These are phyloP conservation scores for Pelagia noctiluca DNA, from an alignment of 30 jellyfish, hydroid and myxozoan genomes.

Conservation along the genomic window DNA sequence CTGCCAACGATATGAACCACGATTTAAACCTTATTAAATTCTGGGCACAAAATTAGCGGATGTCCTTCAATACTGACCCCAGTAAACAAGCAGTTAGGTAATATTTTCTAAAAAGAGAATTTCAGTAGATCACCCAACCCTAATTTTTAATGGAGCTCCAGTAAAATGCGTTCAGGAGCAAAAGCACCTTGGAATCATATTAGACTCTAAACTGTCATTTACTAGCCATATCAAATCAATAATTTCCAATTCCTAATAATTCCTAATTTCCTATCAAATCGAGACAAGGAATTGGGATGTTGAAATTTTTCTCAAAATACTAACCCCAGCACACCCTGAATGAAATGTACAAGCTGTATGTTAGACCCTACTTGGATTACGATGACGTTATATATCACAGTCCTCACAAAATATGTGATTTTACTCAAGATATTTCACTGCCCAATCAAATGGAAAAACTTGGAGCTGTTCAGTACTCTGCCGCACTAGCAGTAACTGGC, in stretches of 20 bases:
- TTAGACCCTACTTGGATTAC: conserved; percentile 53
- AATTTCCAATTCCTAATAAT: too few species aligned
- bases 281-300: conserved; percentile 47
- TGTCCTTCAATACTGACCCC: conserved; percentile 80
- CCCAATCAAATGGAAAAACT: conserved; percentile 43
- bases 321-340: conserved; percentile 54
- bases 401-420: conserved; percentile 26
- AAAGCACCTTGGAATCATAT: conserved; percentile 44
- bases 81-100: conserved; percentile 64
- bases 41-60: conserved; percentile 63
- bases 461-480: conserved; percentile 42
- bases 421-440: background rate
- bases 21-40: conserved; percentile 14
- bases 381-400: conserved; percentile 56
- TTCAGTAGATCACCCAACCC: conserved; percentile 51
- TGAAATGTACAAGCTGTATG: conserved; percentile 48
- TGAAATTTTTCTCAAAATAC: conserved; percentile 52
- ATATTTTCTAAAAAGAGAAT: conserved; percentile 59
- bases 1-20: conserved; percentile 26
- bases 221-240: conserved; percentile 31
- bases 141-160: conserved; percentile 49
- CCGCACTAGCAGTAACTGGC: too few species aligned
- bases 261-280: too few species aligned
- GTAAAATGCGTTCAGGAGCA: conserved; percentile 44
- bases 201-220: conserved; percentile 47